Evolutionary conservation across 2,113 vertebrate species (phyloP).

Genomic region (Notothenia rossii): DNA sequence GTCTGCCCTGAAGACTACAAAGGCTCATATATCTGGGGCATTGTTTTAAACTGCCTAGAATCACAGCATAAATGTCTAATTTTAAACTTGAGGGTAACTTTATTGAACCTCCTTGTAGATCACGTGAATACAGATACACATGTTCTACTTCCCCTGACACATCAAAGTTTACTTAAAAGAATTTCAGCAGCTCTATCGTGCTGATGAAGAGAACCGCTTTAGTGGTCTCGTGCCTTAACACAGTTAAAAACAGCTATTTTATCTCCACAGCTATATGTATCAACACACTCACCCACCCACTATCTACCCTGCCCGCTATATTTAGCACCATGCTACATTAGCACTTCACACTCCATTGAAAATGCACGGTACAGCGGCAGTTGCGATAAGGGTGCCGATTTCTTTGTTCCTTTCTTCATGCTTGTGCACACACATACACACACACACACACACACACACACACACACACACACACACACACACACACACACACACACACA

Average conservation of each 20-base stretch:
- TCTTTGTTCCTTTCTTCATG: slow-evolving; percentile 16
- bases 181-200: not conserved
- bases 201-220: slow-evolving; percentile 22
- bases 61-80: slow-evolving; percentile 9
- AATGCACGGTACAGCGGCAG: slow-evolving; percentile 42
- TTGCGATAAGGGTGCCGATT: slow-evolving; percentile 54
- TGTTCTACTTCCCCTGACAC: slow-evolving; percentile 22
- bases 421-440: not conserved
- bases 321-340: slow-evolving; percentile 80
- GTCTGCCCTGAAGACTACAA: slow-evolving; percentile 16
- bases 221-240: slow-evolving; percentile 51
- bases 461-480: not conserved
- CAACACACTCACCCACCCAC: slow-evolving; percentile 26
- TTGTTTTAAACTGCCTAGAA: slow-evolving; percentile 11
- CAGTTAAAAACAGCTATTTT: slow-evolving; percentile 59
- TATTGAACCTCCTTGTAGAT: slow-evolving; percentile 8
- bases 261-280: slow-evolving; percentile 47
- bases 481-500: not conserved
- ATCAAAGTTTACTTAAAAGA: slow-evolving; percentile 35
- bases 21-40: slow-evolving; percentile 23
- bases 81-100: slow-evolving; percentile 20
- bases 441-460: not conserved
- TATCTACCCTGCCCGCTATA: slow-evolving; percentile 64
- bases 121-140: not conserved
- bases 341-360: slow-evolving; percentile 68